Base-by-base conservation (phyloP, 2,888 invertebrate species). In the Lasius fuliginosus region DNA sequence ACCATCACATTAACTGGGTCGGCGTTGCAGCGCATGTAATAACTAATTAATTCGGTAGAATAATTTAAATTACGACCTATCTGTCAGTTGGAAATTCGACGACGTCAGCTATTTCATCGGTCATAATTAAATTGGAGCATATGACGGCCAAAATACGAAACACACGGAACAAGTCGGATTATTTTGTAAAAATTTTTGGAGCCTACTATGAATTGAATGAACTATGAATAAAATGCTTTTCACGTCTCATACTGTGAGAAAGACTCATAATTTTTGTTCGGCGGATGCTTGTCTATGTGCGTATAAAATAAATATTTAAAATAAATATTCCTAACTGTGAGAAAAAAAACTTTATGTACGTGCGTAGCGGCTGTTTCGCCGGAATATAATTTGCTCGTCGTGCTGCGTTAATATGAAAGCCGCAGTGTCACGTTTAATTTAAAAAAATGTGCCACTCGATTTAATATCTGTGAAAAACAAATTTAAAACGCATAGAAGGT, bases 61-160 rank as follows among this genome's bases (percentile, higher is more conserved):
- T 81, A 74, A 75, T 81, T 81, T 75, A 75, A 81, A 81, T 81
- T 74, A 81, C 53, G 46, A 60, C 9, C 79, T 56, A 74, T 81
- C 46, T 74, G 58, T 75, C 79, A 79, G 33, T 42, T 46, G 46
- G 23, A 75, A 60, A 81, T 81, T 75, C 60, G 75, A 79, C 75
- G 60, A 73, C 60, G 76, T 60, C 46, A 42, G 60, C 56, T 36
- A 60, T 74, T 60, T 60, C 58, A 75, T 60, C 60, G 46, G 33
- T 60, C 36, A 36, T 77, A 75, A 81, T 75, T 81, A 75, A 81
- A 81, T 74, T 46, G 58, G 33, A 60, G 42, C 33, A 60, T 53
- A 53, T 42, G 8, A 73, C 33, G 23, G 33, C 9, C 46, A 8
- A 75, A 75, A 60, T 36, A 74, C 23, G 15, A 46, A 67, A 0